A percentile compares a stretch with the other conserved stretches of the same genome.
phyloP scores from a whole-genome alignment of 35 echinoderm and acorn worm genomes.

The Anneissia japonica region DNA sequence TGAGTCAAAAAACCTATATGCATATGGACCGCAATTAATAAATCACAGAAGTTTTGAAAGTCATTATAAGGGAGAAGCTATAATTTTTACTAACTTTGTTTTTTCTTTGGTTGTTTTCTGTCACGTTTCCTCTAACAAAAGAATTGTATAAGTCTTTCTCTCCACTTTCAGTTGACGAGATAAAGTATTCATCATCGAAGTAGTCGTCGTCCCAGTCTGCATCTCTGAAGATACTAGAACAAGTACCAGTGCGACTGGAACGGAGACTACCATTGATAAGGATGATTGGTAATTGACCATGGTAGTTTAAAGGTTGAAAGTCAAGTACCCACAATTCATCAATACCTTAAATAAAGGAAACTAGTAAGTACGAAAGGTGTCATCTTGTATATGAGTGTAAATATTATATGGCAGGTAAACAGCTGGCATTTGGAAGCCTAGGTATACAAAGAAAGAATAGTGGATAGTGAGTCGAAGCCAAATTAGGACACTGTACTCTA shows the following conservation, averaged over 20 bases:
- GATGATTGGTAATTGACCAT: background rate
- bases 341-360: slow-evolving; percentile 30
- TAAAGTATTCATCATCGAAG: slow-evolving; percentile 61
- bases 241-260: slow-evolving; percentile 39
- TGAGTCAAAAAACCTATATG: too few species aligned
- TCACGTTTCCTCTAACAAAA: slow-evolving; percentile 39
- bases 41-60: background rate
- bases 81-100: slow-evolving; percentile 7
- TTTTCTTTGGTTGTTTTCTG: slow-evolving; percentile 8
- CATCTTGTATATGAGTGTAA: too few species aligned
- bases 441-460: too few species aligned
- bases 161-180: slow-evolving; percentile 16
- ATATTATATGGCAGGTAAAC: too few species aligned
- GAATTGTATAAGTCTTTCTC: slow-evolving; percentile 41
- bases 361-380: too few species aligned
- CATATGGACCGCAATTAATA: too few species aligned
- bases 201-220: slow-evolving; percentile 15
- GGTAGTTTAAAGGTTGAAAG: slow-evolving; percentile 59
- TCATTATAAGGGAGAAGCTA: background rate
- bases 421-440: too few species aligned
- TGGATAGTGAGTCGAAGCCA: too few species aligned
- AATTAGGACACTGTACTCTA: too few species aligned
- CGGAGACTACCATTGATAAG: slow-evolving; percentile 13
- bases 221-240: slow-evolving; percentile 49
- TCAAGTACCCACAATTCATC: slow-evolving; percentile 70